Percentiles rank a stretch among this genome's conserved stretches.
phyloP scores from a whole-genome alignment of 2,797 vertebrate genomes.

The Peromyscus attwateri region DNA sequence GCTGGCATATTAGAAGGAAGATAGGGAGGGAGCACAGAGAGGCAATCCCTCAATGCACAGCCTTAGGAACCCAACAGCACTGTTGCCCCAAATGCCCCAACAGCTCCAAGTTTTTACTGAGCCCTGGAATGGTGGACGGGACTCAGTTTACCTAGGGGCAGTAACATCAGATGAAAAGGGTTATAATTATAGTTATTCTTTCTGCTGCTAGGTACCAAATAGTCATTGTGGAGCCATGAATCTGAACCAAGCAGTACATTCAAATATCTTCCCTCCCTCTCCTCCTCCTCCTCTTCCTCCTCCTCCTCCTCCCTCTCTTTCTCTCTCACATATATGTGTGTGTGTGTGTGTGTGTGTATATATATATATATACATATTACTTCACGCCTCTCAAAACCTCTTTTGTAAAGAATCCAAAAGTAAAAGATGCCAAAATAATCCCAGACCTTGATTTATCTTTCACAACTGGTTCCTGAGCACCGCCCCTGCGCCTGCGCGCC shows the following conservation, averaged over 20 bases:
- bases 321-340: neutral
- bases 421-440: conserved; percentile 61
- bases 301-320: neutral
- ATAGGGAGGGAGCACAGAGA: conserved; percentile 58
- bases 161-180: conserved; percentile 28
- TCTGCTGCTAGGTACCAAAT: conserved; percentile 65
- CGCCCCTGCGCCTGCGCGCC: too few species aligned
- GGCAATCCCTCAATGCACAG: conserved; percentile 70
- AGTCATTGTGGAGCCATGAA: conserved; percentile 73
- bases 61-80: conserved; percentile 83
- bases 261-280: too few species aligned
- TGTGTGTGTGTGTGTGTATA: too few species aligned
- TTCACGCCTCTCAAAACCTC: conserved; percentile 32
- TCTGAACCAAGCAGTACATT: neutral
- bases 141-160: conserved; percentile 72
- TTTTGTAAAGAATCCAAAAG: conserved; percentile 26
- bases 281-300: rapidly evolving
- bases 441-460: conserved; percentile 37
- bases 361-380: neutral
- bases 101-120: conserved; percentile 70
- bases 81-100: conserved; percentile 36
- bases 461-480: neutral
- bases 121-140: conserved; percentile 79
- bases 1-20: neutral
- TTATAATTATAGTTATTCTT: conserved; percentile 73